Evolutionary conservation across 2,888 invertebrate genomes (phyloP).

Genomic region (Octodonta nipae): DNA sequence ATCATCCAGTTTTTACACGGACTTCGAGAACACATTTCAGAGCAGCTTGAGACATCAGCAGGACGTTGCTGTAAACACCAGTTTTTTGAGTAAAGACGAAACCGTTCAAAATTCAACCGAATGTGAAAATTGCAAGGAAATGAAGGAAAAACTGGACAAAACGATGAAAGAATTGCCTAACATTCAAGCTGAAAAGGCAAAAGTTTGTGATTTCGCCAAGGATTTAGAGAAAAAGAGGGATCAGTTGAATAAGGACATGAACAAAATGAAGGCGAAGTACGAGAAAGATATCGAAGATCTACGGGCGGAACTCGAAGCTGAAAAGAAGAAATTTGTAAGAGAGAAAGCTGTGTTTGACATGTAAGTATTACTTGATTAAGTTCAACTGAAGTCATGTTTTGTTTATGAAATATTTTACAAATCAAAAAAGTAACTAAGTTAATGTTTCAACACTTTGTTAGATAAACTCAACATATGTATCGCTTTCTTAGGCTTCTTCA

Average conservation of each 20-base stretch:
- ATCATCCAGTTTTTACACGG: conserved; percentile 15
- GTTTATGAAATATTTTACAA: background rate
- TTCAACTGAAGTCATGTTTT: background rate
- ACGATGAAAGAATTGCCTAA: conserved; percentile 39
- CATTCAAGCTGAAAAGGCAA: conserved; percentile 39
- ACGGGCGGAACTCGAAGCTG: conserved; percentile 47
- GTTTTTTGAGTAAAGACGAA: conserved; percentile 9
- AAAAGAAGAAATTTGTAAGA: conserved; percentile 47
- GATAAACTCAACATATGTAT: no score
- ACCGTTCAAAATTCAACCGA: conserved; percentile 4
- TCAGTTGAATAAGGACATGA: conserved; percentile 42
- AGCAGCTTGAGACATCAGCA: conserved; percentile 4
- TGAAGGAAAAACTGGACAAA: conserved; percentile 32
- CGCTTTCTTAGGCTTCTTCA: no score
- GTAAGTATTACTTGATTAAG: conserved; percentile 14
- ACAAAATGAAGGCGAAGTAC: conserved; percentile 40
- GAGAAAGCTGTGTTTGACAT: conserved; percentile 41
- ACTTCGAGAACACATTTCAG: conserved; percentile 14
- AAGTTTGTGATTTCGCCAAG: conserved; percentile 35
- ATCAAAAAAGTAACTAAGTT: no score
- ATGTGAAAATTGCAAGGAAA: conserved; percentile 15
- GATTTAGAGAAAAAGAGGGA: conserved; percentile 36
- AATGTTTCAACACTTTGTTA: no score
- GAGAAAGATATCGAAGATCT: conserved; percentile 52
- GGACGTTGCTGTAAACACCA: conserved; percentile 18